Evolutionary conservation across 2,797 vertebrate genomes (phyloP).

Genomic region (Aulostomus chinensis): DNA sequence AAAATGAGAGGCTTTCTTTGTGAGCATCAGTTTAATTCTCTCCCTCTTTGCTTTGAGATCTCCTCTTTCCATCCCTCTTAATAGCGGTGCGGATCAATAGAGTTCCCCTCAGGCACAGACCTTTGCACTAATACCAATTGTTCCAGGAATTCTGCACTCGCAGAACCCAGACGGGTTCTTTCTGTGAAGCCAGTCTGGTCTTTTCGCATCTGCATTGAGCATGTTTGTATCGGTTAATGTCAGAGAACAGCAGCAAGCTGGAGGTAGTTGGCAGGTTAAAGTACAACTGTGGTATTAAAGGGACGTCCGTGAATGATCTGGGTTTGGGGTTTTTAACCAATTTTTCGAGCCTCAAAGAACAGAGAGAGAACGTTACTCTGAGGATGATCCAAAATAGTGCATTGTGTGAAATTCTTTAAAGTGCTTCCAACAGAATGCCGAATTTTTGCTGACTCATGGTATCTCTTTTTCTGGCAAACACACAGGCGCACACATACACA

Average conservation of each 20-base stretch:
- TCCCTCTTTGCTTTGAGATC: slow-evolving; percentile 3
- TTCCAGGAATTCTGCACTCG: slow-evolving; percentile 60
- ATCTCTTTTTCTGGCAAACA: slow-evolving; percentile 9
- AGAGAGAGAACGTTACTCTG: no score
- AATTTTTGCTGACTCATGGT: slow-evolving; percentile 60
- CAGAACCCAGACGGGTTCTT: slow-evolving; percentile 33
- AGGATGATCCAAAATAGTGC: slow-evolving; percentile 54
- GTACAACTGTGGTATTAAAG: not conserved
- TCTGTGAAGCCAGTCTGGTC: slow-evolving; percentile 40
- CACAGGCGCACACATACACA: slow-evolving; percentile 9
- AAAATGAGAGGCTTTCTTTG: slow-evolving; percentile 42
- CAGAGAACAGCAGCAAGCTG: slow-evolving; percentile 10
- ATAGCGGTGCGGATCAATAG: slow-evolving; percentile 70
- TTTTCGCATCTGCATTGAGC: slow-evolving; percentile 37
- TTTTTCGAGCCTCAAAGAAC: no score
- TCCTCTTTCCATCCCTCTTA: slow-evolving; percentile 39
- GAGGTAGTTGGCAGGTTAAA: not conserved
- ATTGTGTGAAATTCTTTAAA: slow-evolving; percentile 42
- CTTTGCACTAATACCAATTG: slow-evolving; percentile 71
- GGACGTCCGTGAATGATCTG: not conserved
- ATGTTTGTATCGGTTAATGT: slow-evolving; percentile 34
- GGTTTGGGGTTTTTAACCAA: no score
- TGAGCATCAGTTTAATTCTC: slow-evolving; percentile 20
- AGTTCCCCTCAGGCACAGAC: slow-evolving; percentile 65
- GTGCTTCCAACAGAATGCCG: slow-evolving; percentile 27